Base-by-base conservation (phyloP, 2,797 vertebrate species). In the Sebastiscus albofasciatus region DNA sequence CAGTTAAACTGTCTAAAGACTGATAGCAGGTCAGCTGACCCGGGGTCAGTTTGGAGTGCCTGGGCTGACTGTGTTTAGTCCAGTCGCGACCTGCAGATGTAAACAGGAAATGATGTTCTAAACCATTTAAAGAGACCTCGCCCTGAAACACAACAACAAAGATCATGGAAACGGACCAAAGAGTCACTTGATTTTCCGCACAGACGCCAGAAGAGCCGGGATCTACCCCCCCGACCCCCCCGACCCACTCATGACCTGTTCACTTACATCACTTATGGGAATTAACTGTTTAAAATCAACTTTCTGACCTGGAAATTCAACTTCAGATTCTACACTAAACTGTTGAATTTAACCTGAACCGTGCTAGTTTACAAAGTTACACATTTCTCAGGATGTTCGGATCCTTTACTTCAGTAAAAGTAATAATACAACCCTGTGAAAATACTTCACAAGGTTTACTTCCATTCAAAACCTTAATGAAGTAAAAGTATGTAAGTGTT, bases 31-130 rank as follows among this genome's bases (percentile, higher is more conserved):
- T 72, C 77, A 64, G 62, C 49, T 55, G 80, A 82, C 76, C 27
- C 66, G 27, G 55, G 67, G 0, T 70, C 34, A 66, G 65, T 14
- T 69, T 6, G 0, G 6, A 52, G 56, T 20, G 26, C 13, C 26
- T 2, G 13, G 26, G 8, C 20, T 5, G 29, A 56, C 64, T 66
- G 72, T 66, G 72, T 80, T 83, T 69, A 54, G 9, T 2, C 18
- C 26, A 20, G 46, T 68, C 2, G 4, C 1, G 16, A 64, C 20
- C 33, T 4, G 56, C 58, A 76, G 29, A 75, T 14, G 10, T 82
- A 89, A 90, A 90, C 88, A 91, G 88, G 87, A 91, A 86, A 74
- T 68, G 2, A 59, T 72, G 22, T 20, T 83, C 34, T 68, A 84
- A 89, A 82, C 46, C 9, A 18, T 13, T 11, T 56, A 4, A 42